phyloP scores from a whole-genome alignment of 1,140 invertebrate species.

The Drosophila asahinai region DNA sequence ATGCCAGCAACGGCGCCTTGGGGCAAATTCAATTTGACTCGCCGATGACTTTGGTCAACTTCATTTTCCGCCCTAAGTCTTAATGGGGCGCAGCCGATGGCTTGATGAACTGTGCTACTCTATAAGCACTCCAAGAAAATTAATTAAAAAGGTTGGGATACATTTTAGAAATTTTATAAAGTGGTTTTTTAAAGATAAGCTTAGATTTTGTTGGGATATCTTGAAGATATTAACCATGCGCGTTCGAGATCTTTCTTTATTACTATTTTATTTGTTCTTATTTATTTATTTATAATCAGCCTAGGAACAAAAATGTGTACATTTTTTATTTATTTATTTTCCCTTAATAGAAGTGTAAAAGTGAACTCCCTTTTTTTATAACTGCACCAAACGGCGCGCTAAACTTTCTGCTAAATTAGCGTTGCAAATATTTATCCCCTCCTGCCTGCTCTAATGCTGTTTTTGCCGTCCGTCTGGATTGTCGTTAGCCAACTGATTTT shows the following conservation, averaged over 20 bases:
- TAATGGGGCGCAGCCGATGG: conserved; percentile 65
- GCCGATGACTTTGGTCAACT: conserved; percentile 63
- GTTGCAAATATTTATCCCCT: conserved; percentile 64
- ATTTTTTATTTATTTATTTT: neutral
- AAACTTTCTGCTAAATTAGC: conserved; percentile 74
- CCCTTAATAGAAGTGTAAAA: neutral
- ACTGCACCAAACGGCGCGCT: conserved; percentile 30
- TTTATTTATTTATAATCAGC: neutral
- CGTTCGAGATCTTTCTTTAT: no score
- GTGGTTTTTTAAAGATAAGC: no score
- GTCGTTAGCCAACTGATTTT: conserved; percentile 76
- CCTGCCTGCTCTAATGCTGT: conserved; percentile 25
- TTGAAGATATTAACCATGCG: no score
- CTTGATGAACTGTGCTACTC: conserved; percentile 55
- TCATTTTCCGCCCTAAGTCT: conserved; percentile 65
- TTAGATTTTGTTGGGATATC: no score
- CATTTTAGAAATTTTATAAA: neutral
- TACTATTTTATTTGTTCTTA: no score
- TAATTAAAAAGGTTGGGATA: neutral
- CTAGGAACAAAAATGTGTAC: neutral
- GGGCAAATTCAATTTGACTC: conserved; percentile 68
- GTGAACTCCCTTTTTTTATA: neutral
- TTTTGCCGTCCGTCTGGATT: conserved; percentile 14
- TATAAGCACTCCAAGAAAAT: conserved; percentile 8
- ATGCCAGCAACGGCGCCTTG: conserved; percentile 44